A percentile compares a stretch with the other conserved stretches of the same genome.
Conservation (phyloP, 2,113 vertebrate species). For the Muntiacus muntjak region DNA sequence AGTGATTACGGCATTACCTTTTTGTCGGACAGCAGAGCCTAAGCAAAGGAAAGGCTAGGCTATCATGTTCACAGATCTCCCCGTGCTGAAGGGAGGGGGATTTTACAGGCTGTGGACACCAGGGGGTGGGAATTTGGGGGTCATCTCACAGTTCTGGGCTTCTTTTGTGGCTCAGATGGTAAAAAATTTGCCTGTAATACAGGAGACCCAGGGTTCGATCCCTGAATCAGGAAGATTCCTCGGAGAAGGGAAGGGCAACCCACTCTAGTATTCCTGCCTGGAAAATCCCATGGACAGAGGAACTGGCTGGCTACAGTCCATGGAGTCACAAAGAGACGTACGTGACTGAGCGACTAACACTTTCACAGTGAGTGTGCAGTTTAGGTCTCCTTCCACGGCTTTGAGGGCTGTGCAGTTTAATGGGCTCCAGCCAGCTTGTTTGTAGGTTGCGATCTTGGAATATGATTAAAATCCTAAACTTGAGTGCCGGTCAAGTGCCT, state of each 20-base stretch:
- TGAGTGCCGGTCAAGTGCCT: background rate
- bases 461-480: background rate
- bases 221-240: background rate
- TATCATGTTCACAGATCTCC: background rate
- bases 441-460: background rate
- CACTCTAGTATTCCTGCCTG: background rate
- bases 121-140: background rate
- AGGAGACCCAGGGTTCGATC: background rate
- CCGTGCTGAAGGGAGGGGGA: background rate
- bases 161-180: fast-evolving
- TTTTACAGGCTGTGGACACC: background rate
- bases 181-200: background rate
- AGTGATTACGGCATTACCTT: background rate
- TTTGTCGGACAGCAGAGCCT: background rate
- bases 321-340: background rate
- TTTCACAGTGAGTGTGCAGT: background rate
- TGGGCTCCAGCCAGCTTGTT: background rate
- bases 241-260: background rate
- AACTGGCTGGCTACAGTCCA: background rate
- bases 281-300: background rate
- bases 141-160: background rate
- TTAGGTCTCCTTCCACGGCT: background rate
- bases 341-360: background rate
- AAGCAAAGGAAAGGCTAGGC: background rate
- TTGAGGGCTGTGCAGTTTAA: background rate